These are phyloP conservation scores for Adelphocoris suturalis DNA, from an alignment of 2,888 invertebrate species.

Conservation along the genomic window DNA sequence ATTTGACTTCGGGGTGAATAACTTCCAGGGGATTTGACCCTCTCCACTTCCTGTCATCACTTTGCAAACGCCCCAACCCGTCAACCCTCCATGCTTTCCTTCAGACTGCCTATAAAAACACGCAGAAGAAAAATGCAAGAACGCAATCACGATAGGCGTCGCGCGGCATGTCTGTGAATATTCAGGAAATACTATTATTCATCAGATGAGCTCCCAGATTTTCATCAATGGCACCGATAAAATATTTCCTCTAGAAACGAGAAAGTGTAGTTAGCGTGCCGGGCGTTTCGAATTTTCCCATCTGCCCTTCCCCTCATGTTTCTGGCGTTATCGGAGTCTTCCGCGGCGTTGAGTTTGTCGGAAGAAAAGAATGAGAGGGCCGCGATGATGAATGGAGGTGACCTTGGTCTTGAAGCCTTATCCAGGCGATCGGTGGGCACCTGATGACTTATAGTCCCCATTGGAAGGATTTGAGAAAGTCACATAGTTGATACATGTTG, in stretches of 20 bases:
- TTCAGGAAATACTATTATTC: slow-evolving; percentile 10
- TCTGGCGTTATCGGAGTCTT: slow-evolving; percentile 46
- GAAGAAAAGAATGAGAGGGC: background rate
- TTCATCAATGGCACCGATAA: slow-evolving; percentile 11
- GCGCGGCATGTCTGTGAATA: slow-evolving; percentile 16
- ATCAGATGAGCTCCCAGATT: slow-evolving; percentile 28
- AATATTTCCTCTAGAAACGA: slow-evolving; percentile 53
- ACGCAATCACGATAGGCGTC: slow-evolving; percentile 22
- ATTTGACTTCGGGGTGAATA: too few species aligned
- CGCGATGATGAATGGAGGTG: slow-evolving; percentile 9
- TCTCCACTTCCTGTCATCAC: too few species aligned
- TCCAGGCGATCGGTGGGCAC: background rate
- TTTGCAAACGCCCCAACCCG: too few species aligned
- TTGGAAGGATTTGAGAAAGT: background rate
- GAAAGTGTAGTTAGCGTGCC: slow-evolving; percentile 51
- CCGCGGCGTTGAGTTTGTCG: slow-evolving; percentile 49
- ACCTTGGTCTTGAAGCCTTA: background rate
- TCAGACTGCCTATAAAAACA: background rate
- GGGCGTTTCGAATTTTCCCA: background rate
- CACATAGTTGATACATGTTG: too few species aligned
- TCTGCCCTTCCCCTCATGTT: slow-evolving; percentile 25
- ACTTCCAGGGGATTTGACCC: too few species aligned
- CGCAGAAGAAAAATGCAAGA: background rate
- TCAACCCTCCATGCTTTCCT: too few species aligned
- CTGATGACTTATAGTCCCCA: background rate